Base-by-base conservation (phyloP, 2,113 vertebrate species). In the Corynorhinus townsendii region DNA sequence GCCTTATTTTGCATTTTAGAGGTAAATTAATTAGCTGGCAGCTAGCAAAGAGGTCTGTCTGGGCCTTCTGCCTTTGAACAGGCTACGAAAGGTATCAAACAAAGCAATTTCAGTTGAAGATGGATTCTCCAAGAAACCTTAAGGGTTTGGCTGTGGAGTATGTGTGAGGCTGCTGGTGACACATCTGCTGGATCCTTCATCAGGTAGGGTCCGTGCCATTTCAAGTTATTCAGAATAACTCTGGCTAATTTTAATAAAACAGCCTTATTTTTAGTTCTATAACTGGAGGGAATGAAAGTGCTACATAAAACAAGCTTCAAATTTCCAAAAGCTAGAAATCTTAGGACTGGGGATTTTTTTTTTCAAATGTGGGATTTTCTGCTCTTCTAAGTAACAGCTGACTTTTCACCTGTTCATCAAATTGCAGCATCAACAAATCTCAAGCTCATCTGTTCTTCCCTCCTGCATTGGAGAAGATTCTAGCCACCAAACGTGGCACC, bases 1-100 rank as follows among this genome's bases (percentile, higher is more conserved):
- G 35, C 5, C 15, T 87, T 62, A 81, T 77, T 97, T 96, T 88
- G 56, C 28, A 76, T 87, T 92, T 89, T 89, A 33, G 90, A 96
- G 12, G 45, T 87, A 93, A 93, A 84, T 64, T 69, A 86, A 83
- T 96, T 75, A 93, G 71, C 76, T 83, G 40, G 40, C 62, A 83
- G 64, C 17, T 52, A 85, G 73, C 73, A 89, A 76, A 77, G n/a
- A 81, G 86, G 22, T 49, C 68, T 85, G 3, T 35, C 69, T 95
- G 84, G 73, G 52, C 59, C 86, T 30, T 38, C n/a, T 87, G 87
- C 90, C 80, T 66, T 94, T 94, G 40, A 84, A 87, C 43, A 80
- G 35, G 45, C 69, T 15, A 24, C 56, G n/a, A 87, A 76, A 79
- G 24, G 5, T 81, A 76, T 73, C 80, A 93, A 43, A 72, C 82